Percentiles rank a stretch among this genome's conserved stretches.
These are phyloP conservation scores for Furnarius figulus DNA, from an alignment of 2,113 vertebrate species.

Conservation along the genomic window DNA sequence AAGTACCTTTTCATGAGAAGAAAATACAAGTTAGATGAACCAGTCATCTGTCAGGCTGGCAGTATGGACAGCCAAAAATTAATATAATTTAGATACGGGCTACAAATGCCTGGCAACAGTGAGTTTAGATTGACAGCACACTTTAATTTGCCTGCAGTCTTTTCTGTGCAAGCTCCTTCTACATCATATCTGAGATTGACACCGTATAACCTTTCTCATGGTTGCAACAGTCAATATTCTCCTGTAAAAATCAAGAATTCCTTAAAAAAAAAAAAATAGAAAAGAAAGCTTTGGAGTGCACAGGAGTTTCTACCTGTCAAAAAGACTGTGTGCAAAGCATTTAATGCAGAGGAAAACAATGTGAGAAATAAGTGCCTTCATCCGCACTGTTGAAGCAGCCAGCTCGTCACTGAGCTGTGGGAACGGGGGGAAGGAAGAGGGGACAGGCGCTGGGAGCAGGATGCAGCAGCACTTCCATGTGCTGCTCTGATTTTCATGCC, in stretches of 20 bases:
- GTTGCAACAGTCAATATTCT: neutral
- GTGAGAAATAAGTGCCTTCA: neutral
- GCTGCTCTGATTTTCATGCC: neutral
- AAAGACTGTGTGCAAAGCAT: neutral
- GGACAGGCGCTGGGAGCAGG: neutral
- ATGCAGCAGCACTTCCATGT: neutral
- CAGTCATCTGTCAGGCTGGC: constrained; percentile 2
- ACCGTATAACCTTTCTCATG: neutral
- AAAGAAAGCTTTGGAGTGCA: neutral
- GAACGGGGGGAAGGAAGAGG: neutral
- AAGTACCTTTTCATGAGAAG: constrained; percentile 8
- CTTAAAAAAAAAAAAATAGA: neutral
- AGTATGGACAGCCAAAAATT: constrained; percentile 6
- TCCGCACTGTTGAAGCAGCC: neutral
- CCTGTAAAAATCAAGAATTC: neutral
- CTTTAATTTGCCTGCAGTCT: constrained; percentile 20
- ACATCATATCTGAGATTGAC: neutral
- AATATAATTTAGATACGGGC: neutral
- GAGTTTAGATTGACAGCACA: neutral
- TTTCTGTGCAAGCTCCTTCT: neutral
- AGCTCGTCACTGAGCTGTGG: neutral
- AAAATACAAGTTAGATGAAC: neutral
- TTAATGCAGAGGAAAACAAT: neutral
- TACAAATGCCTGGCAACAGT: constrained; percentile 12
- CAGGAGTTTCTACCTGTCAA: neutral